Evolutionary conservation across 1,140 invertebrate genomes (phyloP).

Genomic region (Drosophila tani): DNA sequence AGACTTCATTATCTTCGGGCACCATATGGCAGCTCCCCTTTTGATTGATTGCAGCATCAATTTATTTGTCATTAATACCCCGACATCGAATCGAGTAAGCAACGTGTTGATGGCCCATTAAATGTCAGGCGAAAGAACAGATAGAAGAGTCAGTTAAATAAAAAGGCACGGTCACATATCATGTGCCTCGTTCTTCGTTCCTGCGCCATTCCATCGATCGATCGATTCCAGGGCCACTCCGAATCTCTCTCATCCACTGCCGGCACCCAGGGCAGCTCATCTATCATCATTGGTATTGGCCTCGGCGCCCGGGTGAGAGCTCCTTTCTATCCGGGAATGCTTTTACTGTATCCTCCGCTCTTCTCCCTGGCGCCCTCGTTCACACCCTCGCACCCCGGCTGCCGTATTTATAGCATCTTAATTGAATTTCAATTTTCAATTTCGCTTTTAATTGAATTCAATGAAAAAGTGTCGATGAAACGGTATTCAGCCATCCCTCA

Average conservation of each 20-base stretch:
- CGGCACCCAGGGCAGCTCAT: slow-evolving; percentile 53
- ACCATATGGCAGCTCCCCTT: slow-evolving; percentile 39
- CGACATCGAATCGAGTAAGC: slow-evolving; percentile 45
- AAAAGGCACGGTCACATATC: slow-evolving; percentile 33
- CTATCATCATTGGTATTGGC: slow-evolving; percentile 64
- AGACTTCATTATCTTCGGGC: slow-evolving; percentile 46
- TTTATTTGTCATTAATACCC: slow-evolving; percentile 71
- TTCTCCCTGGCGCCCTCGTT: slow-evolving; percentile 1
- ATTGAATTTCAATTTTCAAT: slow-evolving; percentile 84
- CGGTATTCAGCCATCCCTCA: slow-evolving; percentile 59
- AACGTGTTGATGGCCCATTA: slow-evolving; percentile 67
- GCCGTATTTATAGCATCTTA: slow-evolving; percentile 78
- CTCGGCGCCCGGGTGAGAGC: slow-evolving; percentile 9
- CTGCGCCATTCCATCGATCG: neutral
- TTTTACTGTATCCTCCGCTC: slow-evolving; percentile 41
- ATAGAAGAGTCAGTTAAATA: slow-evolving; percentile 5
- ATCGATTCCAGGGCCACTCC: slow-evolving; percentile 15
- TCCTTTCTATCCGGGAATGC: slow-evolving; percentile 52
- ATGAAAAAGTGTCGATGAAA: slow-evolving; percentile 83
- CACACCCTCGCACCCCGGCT: slow-evolving; percentile 34
- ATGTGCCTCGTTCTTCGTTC: neutral
- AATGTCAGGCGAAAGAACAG: slow-evolving; percentile 36
- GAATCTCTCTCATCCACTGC: slow-evolving; percentile 26
- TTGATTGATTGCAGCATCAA: slow-evolving; percentile 70
- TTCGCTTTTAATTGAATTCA: slow-evolving; percentile 83